Percentiles rank a stretch among this genome's conserved stretches.
phyloP scores from a whole-genome alignment of 2,888 invertebrate genomes.

The Parelbella ahira region DNA sequence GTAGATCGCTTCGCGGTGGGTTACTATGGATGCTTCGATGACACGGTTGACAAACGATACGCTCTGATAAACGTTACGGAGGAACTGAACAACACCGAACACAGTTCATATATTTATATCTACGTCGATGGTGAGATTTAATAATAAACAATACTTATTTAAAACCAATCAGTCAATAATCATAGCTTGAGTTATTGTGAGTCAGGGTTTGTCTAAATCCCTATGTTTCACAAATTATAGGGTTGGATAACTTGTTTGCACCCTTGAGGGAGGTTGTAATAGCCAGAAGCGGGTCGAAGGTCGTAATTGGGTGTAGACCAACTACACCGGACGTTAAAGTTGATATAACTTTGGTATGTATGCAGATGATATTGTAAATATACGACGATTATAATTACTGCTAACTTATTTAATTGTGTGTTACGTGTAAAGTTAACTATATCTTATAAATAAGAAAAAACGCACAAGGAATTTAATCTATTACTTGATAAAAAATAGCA shows the following conservation, averaged over 20 bases:
- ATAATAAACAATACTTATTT: not conserved
- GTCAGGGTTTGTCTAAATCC: slow-evolving; percentile 33
- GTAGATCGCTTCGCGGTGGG: slow-evolving; percentile 73
- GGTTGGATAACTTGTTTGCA: slow-evolving; percentile 59
- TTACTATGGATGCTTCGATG: slow-evolving; percentile 78
- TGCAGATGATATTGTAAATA: slow-evolving; percentile 28
- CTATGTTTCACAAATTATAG: slow-evolving; percentile 50
- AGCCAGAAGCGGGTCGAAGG: slow-evolving; percentile 45
- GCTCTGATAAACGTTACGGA: slow-evolving; percentile 48
- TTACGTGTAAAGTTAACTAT: too few species aligned
- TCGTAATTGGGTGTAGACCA: slow-evolving; percentile 71
- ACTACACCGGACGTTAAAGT: slow-evolving; percentile 66
- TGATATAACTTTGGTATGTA: slow-evolving; percentile 63
- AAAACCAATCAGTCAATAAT: not conserved
- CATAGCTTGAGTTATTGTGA: not conserved
- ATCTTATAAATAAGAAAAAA: too few species aligned
- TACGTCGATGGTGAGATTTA: slow-evolving; percentile 74
- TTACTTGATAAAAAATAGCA: too few species aligned
- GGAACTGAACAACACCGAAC: slow-evolving; percentile 57
- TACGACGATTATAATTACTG: not conserved
- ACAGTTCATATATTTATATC: slow-evolving; percentile 63
- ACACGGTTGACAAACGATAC: slow-evolving; percentile 46
- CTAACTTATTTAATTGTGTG: slow-evolving; percentile 8
- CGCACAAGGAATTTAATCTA: too few species aligned
- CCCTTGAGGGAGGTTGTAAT: slow-evolving; percentile 61